These are phyloP conservation scores for Liparis tanakae DNA, from an alignment of 2,797 vertebrate species.

Conservation along the genomic window DNA sequence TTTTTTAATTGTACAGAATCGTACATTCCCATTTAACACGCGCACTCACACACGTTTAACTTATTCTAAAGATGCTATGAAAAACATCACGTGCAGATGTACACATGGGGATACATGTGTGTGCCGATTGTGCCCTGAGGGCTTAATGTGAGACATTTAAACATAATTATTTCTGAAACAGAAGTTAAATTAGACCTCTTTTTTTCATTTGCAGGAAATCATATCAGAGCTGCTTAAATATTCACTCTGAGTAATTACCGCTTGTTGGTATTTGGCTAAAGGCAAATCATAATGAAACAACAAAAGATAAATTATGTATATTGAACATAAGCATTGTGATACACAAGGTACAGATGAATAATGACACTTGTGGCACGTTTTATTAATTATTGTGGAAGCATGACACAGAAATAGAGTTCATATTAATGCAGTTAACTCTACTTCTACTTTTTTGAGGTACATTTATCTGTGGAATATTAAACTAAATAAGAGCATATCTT, in stretches of 20 bases:
- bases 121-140: conserved; percentile 27
- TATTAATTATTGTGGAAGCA: conserved; percentile 35
- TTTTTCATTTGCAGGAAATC: conserved; percentile 59
- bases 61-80: conserved; percentile 36
- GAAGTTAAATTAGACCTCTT: conserved; percentile 42
- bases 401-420: conserved; percentile 31
- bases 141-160: conserved; percentile 40
- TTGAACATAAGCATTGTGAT: conserved; percentile 55
- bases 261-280: conserved; percentile 69
- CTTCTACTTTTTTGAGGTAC: conserved; percentile 9
- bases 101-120: conserved; percentile 30
- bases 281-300: conserved; percentile 69
- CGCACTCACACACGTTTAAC: conserved; percentile 20
- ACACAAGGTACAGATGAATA: conserved; percentile 43
- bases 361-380: conserved; percentile 28
- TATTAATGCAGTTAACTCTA: conserved; percentile 11
- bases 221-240: conserved; percentile 48
- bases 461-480: conserved; percentile 29
- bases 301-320: conserved; percentile 69
- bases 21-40: conserved; percentile 15
- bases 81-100: conserved; percentile 44
- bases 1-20: conserved; percentile 51
- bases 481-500: conserved; percentile 18
- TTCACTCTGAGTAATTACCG: conserved; percentile 65
- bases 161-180: conserved; percentile 34